Base-by-base conservation (phyloP, 1,140 invertebrate species). In the Cotesia chilonis region DNA sequence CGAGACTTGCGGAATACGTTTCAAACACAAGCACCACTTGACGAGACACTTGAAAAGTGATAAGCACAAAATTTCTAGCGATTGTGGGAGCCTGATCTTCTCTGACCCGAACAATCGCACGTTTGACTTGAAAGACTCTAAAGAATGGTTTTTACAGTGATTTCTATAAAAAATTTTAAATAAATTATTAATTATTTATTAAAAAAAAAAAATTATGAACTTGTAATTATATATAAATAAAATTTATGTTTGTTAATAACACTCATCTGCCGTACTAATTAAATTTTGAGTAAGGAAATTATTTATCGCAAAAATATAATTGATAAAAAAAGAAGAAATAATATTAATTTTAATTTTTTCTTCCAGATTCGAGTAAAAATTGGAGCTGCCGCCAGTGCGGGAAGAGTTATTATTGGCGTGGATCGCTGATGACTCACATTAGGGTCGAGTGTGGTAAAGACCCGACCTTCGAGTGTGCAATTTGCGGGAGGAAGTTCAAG, bases 391-490 rank as follows among this genome's bases (percentile, higher is more conserved):
- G 63, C 5, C 78, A 83, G 38, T 88, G 87, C 51, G 84, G 84
- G 35, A 85, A 84, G 73, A 79, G 80, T 35, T 90, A 90, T 76
- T 81, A 83, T 0, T 84, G 86, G 73, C 87, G 85, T 55, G 85
- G 85, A 47, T 87, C 88, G 7, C 79, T 90, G 54, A 83, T 83
- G 69, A 84, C 87, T 71, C 90, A 91, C 73, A 81, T 88, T 14
- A 84, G 86, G 10, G 86, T 89, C 63, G 89, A 90, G 70, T 91
- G 90, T 74, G 88, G 89, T 52, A 88, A 89, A 69, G 87, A 87
- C 63, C 89, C 89, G 28, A 81, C 85, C 4, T 90, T 89, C 78
- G 78, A 82, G 41, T 90, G 89, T 76, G 85, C 84, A 0, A 81
- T 87, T 57, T 90, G 89, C 76, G 81, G 85, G 52, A 85, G 85